Evolutionary conservation across 2,797 vertebrate species (phyloP), one percentile per base, ranked within the genome.

Genomic region (Iguana delicatissima): DNA sequence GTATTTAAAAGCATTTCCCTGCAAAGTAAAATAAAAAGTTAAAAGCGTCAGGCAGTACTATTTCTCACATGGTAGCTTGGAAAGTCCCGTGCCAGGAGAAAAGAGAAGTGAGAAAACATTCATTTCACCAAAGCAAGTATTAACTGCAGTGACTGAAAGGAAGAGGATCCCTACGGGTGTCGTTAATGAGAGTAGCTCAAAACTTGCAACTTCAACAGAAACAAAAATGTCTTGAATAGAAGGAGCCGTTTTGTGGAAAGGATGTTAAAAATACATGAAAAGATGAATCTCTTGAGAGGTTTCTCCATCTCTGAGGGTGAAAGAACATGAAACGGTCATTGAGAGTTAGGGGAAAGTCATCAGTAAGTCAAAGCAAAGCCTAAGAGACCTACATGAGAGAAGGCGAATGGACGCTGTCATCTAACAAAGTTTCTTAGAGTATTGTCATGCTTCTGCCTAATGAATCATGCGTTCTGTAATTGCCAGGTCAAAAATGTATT

Each of bases 101-200:
- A 32, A 85, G 4, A n/a, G 72, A 50, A 32, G 69, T 35, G 29
- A 77, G 42, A 32, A 69, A 67, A 46, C 3, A 59, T 3, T n/a
- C 18, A 76, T n/a, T 29, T 88, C 24, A 52, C 59, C 62, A 84
- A 67, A 84, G 20, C 38, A 84, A 77, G 67, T 16, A 50, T 42
- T 8, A 55, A 52, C n/a, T 29, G n/a, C 18, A 86, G 18, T 22
- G 64, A 85, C 26, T 46, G 24, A 57, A 59, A 46, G 38, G 42
- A 14, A 62, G 7, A 35, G n/a, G 74, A 55, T 85, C 24, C 46
- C 9, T 52, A 35, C 42, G 74, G 77, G 79, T 38, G 22, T 73
- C 84, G 79, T 85, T 72, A 90, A 72, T 90, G 35, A 72, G 29
- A 20, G 14, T 52, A 81, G 67, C 77, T 73, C 32, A 73, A 10